Conservation (phyloP, 2,113 vertebrate genomes). For the Chaenogobius annularis region DNA sequence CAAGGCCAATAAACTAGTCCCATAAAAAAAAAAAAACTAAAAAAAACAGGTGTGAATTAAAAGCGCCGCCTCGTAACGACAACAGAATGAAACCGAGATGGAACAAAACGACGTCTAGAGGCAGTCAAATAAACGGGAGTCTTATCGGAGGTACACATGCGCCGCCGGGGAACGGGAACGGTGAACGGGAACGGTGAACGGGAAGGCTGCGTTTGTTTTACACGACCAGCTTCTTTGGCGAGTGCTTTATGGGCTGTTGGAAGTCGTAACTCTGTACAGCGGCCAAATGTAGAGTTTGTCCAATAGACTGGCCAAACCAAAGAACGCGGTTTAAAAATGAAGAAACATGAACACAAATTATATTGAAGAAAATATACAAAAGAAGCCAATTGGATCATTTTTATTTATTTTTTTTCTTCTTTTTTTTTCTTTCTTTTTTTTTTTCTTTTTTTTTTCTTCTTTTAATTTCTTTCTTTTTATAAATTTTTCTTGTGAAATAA, state of each 20-base stretch:
- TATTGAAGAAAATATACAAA: no score
- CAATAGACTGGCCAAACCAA: no score
- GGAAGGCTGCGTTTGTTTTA: not conserved
- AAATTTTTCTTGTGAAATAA: no score
- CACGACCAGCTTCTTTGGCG: not conserved
- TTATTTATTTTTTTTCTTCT: no score
- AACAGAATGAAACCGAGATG: conserved; percentile 1
- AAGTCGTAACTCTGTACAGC: not conserved
- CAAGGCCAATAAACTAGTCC: not conserved
- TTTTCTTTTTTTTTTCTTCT: no score
- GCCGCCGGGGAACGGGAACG: no score
- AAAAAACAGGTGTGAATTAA: conserved; percentile 9
- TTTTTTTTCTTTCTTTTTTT: no score
- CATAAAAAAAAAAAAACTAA: conserved; percentile 26
- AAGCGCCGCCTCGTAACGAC: conserved; percentile 9
- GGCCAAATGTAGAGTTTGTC: not conserved
- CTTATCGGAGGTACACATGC: not conserved
- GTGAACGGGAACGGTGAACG: no score
- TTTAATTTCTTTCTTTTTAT: no score
- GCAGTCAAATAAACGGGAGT: not conserved
- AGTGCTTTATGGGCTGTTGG: not conserved
- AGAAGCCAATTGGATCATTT: no score
- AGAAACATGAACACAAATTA: no score
- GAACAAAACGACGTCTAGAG: not conserved
- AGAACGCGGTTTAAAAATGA: no score